Conservation (phyloP, 2,797 vertebrate species). For the Sebastes aleutianus region DNA sequence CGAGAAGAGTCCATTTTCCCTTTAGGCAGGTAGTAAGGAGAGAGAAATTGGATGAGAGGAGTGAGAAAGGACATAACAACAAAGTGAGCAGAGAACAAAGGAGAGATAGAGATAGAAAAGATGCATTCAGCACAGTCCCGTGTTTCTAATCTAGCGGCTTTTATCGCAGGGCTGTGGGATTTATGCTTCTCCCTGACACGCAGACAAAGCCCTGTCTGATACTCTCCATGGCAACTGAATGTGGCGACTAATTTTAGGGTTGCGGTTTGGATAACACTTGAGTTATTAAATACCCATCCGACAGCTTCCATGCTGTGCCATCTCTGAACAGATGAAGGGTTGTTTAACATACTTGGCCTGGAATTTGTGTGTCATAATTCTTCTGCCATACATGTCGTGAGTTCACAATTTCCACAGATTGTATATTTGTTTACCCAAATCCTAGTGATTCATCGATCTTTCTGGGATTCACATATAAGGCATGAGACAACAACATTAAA, state of each 20-base stretch:
- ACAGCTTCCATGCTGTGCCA: conserved; percentile 43
- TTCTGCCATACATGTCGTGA: background rate
- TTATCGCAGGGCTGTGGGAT: conserved; percentile 60
- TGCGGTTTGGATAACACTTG: conserved; percentile 61
- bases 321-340: conserved; percentile 20
- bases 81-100: conserved; percentile 55
- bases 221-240: conserved; percentile 72
- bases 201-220: conserved; percentile 63
- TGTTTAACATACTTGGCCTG: conserved; percentile 35
- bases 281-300: conserved; percentile 63
- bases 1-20: conserved; percentile 46
- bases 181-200: conserved; percentile 65
- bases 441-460: background rate
- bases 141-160: conserved; percentile 63
- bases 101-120: conserved; percentile 45
- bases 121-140: conserved; percentile 56
- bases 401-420: background rate
- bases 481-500: background rate
- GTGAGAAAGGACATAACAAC: conserved; percentile 42
- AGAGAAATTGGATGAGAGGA: conserved; percentile 35
- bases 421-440: background rate
- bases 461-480: background rate
- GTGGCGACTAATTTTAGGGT: conserved; percentile 66
- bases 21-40: conserved; percentile 28
- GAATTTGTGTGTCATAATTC: conserved; percentile 8